phyloP scores from a whole-genome alignment of 2,888 invertebrate species.

The Lasiommata megera region DNA sequence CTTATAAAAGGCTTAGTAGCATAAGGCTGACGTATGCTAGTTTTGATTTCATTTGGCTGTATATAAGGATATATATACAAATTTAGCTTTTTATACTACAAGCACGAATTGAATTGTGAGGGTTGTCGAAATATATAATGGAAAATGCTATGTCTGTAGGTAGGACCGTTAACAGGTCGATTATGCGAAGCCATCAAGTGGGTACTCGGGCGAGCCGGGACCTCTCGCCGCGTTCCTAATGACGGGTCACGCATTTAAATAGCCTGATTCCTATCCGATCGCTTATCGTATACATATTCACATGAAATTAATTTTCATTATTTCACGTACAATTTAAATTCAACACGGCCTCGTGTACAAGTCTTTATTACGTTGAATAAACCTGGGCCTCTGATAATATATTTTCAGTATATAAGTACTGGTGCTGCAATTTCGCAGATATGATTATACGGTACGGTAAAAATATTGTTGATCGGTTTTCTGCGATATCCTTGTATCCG shows the following conservation, averaged over 20 bases:
- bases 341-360: background rate
- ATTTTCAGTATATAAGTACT: constrained; percentile 10
- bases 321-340: constrained; percentile 44
- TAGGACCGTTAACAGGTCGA: constrained; percentile 70
- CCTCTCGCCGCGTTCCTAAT: constrained; percentile 58
- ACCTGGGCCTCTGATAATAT: constrained; percentile 21
- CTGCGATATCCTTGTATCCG: no score
- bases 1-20: no score
- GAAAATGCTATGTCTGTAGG: constrained; percentile 32
- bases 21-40: background rate
- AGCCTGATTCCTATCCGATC: constrained; percentile 62
- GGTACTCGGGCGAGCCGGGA: constrained; percentile 53
- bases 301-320: constrained; percentile 49
- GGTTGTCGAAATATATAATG: constrained; percentile 24
- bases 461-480: no score
- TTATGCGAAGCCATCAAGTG: constrained; percentile 68
- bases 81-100: constrained; percentile 2
- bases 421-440: constrained; percentile 13
- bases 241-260: constrained; percentile 78
- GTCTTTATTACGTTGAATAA: constrained; percentile 21
- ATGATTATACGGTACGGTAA: constrained; percentile 10
- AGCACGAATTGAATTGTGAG: constrained; percentile 13
- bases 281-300: constrained; percentile 55
- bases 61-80: background rate
- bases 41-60: background rate